These are phyloP conservation scores for Aelia acuminata DNA, from an alignment of 2,888 invertebrate genomes.

Conservation along the genomic window DNA sequence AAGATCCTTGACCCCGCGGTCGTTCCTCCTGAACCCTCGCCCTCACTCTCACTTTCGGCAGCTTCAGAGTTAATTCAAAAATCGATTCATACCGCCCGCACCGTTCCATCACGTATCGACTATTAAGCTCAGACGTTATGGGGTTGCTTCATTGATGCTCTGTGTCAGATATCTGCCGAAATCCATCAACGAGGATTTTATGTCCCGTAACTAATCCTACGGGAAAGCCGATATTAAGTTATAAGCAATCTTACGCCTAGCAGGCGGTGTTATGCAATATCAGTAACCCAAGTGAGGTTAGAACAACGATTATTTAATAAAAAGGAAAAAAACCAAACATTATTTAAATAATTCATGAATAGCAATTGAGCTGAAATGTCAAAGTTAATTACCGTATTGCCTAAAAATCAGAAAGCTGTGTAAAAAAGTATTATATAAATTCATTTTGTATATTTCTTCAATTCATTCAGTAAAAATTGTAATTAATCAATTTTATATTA, in stretches of 20 bases:
- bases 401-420: no score
- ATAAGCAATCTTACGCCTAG: constrained; percentile 12
- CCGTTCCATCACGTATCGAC: constrained; percentile 28
- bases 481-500: no score
- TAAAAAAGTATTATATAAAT: no score
- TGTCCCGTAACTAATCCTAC: constrained; percentile 12
- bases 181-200: constrained; percentile 29
- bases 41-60: constrained; percentile 46
- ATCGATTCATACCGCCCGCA: constrained; percentile 17
- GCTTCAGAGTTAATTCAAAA: constrained; percentile 41
- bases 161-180: constrained; percentile 1
- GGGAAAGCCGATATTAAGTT: constrained; percentile 20
- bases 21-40: constrained; percentile 45
- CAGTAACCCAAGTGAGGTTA: background rate
- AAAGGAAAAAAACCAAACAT: background rate
- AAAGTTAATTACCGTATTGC: no score
- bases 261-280: background rate
- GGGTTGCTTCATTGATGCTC: background rate
- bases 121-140: constrained; percentile 10
- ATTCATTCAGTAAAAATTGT: no score
- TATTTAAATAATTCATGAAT: no score
- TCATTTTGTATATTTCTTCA: no score
- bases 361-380: no score
- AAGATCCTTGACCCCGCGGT: constrained; percentile 35
- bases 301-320: background rate